phyloP scores from a whole-genome alignment of 2,888 invertebrate species.

The Coremacera marginata region DNA sequence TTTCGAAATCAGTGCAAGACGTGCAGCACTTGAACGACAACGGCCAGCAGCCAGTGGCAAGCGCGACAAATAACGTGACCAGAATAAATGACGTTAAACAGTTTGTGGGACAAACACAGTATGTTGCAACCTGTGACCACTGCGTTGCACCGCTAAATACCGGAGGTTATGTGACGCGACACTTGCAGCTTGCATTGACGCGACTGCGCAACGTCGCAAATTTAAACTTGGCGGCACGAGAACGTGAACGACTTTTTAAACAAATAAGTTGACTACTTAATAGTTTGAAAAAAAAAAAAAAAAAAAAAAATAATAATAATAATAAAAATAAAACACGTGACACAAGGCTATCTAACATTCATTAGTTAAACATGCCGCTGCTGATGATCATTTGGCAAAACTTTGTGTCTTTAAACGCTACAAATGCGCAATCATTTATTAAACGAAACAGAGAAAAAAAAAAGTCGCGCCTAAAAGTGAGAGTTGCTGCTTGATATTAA shows the following conservation, averaged over 20 bases:
- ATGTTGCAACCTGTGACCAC: background rate
- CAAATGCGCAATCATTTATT: background rate
- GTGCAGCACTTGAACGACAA: constrained; percentile 14
- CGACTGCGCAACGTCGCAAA: constrained; percentile 6
- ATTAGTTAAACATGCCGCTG: constrained; percentile 1
- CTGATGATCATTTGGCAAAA: constrained; percentile 9
- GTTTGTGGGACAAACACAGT: background rate
- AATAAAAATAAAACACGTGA: constrained; percentile 11
- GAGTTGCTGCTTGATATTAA: constrained; percentile 7
- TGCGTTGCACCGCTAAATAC: background rate
- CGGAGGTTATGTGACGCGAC: background rate
- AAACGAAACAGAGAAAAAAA: background rate
- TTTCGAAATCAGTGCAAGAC: constrained; percentile 34
- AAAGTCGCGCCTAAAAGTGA: constrained; percentile 22
- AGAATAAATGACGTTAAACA: background rate
- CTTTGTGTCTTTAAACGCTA: background rate
- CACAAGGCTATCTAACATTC: background rate
- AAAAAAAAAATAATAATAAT: background rate
- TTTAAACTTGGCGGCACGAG: constrained; percentile 12
- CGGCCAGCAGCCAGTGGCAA: background rate
- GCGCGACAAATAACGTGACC: constrained; percentile 5
- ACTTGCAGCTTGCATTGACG: background rate
- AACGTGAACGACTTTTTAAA: background rate
- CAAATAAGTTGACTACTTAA: background rate
- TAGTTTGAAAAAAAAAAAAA: background rate